Conservation (phyloP, 2,797 vertebrate genomes). For the Stomatorhinus walkeri region DNA sequence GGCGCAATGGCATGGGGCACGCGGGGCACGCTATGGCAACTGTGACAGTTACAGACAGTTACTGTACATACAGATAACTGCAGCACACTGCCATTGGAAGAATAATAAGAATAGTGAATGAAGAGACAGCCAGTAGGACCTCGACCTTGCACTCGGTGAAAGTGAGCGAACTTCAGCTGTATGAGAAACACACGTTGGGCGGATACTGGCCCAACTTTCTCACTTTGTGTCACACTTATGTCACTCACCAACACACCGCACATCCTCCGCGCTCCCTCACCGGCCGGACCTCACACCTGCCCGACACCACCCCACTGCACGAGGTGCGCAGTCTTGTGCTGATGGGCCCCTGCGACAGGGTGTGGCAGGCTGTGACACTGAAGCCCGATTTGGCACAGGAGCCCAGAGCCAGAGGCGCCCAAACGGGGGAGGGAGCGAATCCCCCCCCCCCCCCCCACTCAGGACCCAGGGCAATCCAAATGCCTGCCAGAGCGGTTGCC, state of each 20-base stretch:
- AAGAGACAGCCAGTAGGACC: neutral
- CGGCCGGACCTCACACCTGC: neutral
- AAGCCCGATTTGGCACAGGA: neutral
- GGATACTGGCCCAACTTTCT: neutral
- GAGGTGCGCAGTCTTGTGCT: neutral
- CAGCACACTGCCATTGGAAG: neutral
- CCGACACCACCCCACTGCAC: neutral
- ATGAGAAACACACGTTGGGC: neutral
- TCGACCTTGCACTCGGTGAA: neutral
- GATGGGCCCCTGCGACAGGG: neutral
- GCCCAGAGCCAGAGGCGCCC: neutral
- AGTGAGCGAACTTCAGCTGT: neutral
- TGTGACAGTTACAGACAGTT: neutral
- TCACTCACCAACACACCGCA: neutral
- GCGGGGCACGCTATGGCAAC: neutral
- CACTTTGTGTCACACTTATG: neutral
- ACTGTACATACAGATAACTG: neutral
- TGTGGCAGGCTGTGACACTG: neutral
- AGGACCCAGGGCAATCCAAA: constrained; percentile 5
- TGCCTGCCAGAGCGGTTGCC: constrained; percentile 19
- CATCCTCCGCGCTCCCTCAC: neutral
- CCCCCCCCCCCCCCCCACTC: neutral
- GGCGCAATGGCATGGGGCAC: neutral
- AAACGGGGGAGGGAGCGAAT: neutral
- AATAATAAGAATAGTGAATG: neutral